Evolutionary conservation across 2,113 vertebrate species (phyloP).

Genomic region (Sclerurus mexicanus): DNA sequence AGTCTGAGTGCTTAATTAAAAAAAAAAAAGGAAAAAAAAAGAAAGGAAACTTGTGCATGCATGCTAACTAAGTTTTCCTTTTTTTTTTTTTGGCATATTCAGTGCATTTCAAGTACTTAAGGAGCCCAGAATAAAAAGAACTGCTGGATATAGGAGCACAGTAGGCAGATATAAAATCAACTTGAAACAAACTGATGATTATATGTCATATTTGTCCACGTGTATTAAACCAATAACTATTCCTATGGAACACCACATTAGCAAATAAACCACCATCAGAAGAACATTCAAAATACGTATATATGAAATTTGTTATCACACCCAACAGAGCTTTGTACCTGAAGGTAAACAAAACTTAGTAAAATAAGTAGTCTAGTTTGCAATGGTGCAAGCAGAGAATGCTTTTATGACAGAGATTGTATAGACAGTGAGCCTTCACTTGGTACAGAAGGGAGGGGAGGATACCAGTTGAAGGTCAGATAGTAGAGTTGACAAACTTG

Average conservation of each 20-base stretch:
- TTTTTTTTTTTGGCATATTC: background rate
- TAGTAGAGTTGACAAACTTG: background rate
- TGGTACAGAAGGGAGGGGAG: background rate
- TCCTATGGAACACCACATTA: background rate
- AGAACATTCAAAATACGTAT: background rate
- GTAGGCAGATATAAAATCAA: background rate
- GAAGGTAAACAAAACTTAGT: background rate
- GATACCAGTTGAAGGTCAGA: background rate
- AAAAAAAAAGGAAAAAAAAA: background rate
- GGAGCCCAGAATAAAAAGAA: background rate
- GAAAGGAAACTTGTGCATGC: background rate
- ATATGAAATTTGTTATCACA: background rate
- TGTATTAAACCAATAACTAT: background rate
- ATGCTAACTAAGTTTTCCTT: background rate
- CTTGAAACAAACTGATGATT: background rate
- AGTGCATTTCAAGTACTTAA: background rate
- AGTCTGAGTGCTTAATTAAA: conserved; percentile 26
- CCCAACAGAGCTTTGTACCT: background rate
- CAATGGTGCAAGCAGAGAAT: background rate
- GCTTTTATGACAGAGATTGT: rapidly evolving
- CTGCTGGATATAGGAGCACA: background rate
- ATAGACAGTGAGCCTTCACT: background rate
- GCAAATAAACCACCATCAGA: background rate
- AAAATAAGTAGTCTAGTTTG: background rate
- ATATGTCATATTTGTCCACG: background rate